A percentile compares a stretch with the other conserved stretches of the same genome.
Evolutionary conservation across 2,113 vertebrate genomes (phyloP).

Genomic region (Lagenorhynchus albirostris): DNA sequence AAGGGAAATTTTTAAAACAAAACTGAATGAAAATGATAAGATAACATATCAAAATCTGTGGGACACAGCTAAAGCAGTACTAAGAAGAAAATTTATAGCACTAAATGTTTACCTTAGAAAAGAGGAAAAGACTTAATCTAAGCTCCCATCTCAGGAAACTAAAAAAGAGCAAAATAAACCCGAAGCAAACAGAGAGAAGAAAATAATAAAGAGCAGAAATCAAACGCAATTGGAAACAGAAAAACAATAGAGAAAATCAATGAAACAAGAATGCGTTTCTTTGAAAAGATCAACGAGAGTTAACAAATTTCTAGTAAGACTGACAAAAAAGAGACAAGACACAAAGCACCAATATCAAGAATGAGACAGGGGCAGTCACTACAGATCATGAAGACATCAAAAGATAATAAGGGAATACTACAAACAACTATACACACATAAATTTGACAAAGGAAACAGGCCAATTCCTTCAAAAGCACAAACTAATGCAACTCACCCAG

Average conservation of each 20-base stretch:
- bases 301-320: background rate
- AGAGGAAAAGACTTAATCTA: background rate
- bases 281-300: background rate
- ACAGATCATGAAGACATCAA: background rate
- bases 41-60: background rate
- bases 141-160: background rate
- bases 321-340: background rate
- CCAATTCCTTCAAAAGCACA: background rate
- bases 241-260: background rate
- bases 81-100: background rate
- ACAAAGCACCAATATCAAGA: background rate
- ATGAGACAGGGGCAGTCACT: background rate
- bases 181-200: background rate
- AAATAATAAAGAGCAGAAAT: background rate
- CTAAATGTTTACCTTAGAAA: background rate
- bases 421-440: background rate
- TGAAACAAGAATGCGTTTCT: background rate
- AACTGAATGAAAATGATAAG: constrained; percentile 6
- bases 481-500: too few species aligned
- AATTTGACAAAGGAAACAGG: background rate
- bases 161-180: background rate
- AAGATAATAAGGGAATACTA: background rate
- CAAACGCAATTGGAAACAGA: background rate
- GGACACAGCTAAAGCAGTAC: background rate
- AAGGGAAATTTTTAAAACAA: background rate